A percentile compares a stretch with the other conserved stretches of the same genome.
phyloP scores from a whole-genome alignment of 2,113 vertebrate species.

The Petrocephalus zakoni region DNA sequence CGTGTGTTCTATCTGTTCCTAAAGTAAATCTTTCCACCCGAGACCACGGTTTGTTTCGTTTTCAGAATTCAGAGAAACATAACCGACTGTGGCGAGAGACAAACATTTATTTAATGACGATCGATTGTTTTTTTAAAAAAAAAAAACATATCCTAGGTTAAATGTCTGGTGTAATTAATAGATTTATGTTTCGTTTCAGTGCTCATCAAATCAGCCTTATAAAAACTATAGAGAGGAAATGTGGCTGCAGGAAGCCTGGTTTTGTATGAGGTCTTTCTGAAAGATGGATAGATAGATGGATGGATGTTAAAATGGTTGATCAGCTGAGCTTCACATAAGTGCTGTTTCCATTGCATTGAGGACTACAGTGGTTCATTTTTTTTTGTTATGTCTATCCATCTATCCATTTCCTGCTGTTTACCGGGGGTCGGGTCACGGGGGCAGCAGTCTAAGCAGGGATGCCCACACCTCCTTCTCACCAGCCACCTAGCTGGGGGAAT shows the following conservation, averaged over 20 bases:
- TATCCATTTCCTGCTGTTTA: no score
- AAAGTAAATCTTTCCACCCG: no score
- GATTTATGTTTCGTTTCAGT: background rate
- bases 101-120: background rate
- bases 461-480: no score
- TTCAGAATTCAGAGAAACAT: background rate
- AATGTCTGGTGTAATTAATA: background rate
- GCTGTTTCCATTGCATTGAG: background rate
- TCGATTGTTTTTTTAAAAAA: no score
- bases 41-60: background rate
- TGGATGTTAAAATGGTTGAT: background rate
- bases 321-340: background rate
- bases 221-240: background rate
- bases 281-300: background rate
- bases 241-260: background rate
- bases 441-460: no score
- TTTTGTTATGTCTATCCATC: background rate
- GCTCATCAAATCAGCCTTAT: background rate
- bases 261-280: background rate
- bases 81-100: background rate
- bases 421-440: no score
- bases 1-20: background rate
- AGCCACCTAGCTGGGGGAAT: no score
- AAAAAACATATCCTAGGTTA: background rate
- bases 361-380: background rate